Conservation (phyloP, 2,113 vertebrate species). For the Emydura subglobosa region DNA sequence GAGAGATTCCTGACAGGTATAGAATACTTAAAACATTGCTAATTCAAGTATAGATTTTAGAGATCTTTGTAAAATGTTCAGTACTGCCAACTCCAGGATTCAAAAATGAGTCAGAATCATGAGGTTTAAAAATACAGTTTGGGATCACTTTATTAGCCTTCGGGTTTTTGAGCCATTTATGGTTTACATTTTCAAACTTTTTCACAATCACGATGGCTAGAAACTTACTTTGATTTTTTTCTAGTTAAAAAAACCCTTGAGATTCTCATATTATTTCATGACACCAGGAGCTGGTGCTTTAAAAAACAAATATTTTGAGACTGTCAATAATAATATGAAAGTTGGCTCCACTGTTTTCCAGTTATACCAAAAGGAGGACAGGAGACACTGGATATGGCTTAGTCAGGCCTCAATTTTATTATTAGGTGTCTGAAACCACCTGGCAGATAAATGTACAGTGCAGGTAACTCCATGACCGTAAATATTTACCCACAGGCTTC, state of each 20-base stretch:
- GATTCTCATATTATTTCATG: neutral
- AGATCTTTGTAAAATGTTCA: neutral
- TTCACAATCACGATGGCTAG: neutral
- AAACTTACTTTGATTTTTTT: neutral
- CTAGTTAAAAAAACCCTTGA: neutral
- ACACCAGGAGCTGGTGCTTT: neutral
- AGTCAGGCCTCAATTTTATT: neutral
- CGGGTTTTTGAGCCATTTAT: neutral
- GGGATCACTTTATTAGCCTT: neutral
- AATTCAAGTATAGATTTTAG: neutral
- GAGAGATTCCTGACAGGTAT: conserved; percentile 91
- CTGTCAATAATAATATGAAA: neutral
- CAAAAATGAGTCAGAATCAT: neutral
- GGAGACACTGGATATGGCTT: neutral
- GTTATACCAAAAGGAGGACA: no score
- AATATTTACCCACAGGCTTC: neutral
- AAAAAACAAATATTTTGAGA: neutral
- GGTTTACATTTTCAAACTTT: neutral
- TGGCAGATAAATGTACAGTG: neutral
- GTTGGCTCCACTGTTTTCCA: neutral
- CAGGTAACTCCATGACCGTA: neutral
- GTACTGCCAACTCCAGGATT: neutral
- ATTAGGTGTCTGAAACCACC: neutral
- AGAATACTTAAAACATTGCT: conserved; percentile 2
- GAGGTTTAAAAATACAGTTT: neutral